phyloP scores from a whole-genome alignment of 1,140 invertebrate species.

The Hydropsyche tenuis region DNA sequence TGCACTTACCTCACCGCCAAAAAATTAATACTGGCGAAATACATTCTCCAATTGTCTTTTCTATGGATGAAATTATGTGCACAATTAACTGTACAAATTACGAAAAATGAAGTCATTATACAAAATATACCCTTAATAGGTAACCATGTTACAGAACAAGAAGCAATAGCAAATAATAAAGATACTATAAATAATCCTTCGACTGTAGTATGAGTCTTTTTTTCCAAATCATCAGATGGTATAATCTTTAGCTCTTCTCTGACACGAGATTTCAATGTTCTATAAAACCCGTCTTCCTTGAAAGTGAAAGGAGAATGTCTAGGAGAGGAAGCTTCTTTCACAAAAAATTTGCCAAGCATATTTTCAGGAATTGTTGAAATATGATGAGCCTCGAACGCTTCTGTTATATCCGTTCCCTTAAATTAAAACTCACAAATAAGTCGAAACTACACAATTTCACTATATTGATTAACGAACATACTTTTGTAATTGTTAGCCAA shows the following conservation, averaged over 20 bases:
- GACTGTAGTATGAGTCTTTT: conserved; percentile 26
- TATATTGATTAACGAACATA: conserved; percentile 48
- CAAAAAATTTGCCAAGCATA: conserved; percentile 68
- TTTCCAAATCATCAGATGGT: conserved; percentile 49
- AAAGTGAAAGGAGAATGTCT: conserved; percentile 74
- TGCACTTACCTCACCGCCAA: conserved; percentile 66
- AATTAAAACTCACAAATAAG: conserved; percentile 41
- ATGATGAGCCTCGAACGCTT: conserved; percentile 75
- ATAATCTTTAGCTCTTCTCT: conserved; percentile 61
- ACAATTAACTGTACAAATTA: conserved; percentile 66
- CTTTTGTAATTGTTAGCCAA: conserved; percentile 75
- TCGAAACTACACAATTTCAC: neutral
- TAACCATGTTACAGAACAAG: neutral
- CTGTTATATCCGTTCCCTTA: conserved; percentile 77
- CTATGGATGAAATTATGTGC: conserved; percentile 86
- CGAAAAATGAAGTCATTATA: conserved; percentile 52
- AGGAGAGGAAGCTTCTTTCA: conserved; percentile 63
- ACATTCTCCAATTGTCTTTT: conserved; percentile 82
- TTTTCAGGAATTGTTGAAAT: conserved; percentile 61
- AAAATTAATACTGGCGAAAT: conserved; percentile 75
- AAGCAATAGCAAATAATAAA: conserved; percentile 32
- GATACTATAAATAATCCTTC: conserved; percentile 29
- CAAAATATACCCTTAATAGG: conserved; percentile 6
- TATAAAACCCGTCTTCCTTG: conserved; percentile 72
- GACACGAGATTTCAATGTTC: conserved; percentile 68